Evolutionary conservation across 2,888 invertebrate species (phyloP), one percentile per base, ranked within the genome.

Genomic region (Iphiclides podalirius): DNA sequence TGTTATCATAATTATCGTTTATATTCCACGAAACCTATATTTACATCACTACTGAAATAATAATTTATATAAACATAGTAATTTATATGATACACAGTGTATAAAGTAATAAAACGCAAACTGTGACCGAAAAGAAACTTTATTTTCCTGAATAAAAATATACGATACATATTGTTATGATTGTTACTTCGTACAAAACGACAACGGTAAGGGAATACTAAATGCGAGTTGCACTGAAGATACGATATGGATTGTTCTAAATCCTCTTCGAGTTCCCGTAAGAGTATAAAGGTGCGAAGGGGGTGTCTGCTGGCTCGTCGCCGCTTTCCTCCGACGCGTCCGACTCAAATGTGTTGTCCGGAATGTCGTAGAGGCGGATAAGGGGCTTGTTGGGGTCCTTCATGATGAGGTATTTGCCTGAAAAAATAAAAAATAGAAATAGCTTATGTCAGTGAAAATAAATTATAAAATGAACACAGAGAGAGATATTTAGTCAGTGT

Each of bases 321-420:
- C 95, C 95, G 40, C 94, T 94, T 52, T 95, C 95, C 40, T 96
- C 95, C 6, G 97, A 97, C n/a, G 96, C 97, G 76, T 98, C 98
- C 33, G 97, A 96, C 73, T 99, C 99, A 86, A 99, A 99, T 0
- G 99, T 98, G 77, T 98, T 97, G 80, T 99, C 98, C 43, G 99
- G 99, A 75, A 99, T 98, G 82, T 98, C 97, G 79, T 99, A 99
- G 61, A 99, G 91, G 60, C 98, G 95, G 64, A 99, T 96, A 90
- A 98, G 94, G 0, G 97, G 97, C 93, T 99, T 99, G 89, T 98
- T 99, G 2, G 99, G 99, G 83, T 99, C 98, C 87, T 99, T 98
- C 96, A 99, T 97, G 62, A 99, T 97, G 68, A 99, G 90, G 84
- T 98, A 99, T 80, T 95, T 95, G 57, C 89, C 90, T 89, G 74